These are phyloP conservation scores for Amphipoea oculea DNA, from an alignment of 2,888 invertebrate species.

Conservation along the genomic window DNA sequence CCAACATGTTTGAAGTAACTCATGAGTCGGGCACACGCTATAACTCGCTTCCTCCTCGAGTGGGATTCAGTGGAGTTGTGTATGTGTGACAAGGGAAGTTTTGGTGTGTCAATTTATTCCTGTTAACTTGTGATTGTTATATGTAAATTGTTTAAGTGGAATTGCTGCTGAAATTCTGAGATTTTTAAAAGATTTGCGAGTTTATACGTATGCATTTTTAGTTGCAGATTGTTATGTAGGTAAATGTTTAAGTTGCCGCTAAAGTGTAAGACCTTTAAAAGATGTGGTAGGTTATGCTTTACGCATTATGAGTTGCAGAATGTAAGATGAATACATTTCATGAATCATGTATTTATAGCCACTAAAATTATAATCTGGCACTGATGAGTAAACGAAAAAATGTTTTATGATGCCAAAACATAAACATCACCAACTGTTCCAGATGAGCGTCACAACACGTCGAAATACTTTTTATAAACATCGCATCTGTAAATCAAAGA, in stretches of 20 bases:
- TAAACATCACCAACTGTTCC: slow-evolving; percentile 41
- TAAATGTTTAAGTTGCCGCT: background rate
- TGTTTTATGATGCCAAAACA: slow-evolving; percentile 33
- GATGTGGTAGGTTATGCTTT: background rate
- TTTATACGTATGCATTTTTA: background rate
- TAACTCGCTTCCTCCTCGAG: slow-evolving; percentile 85
- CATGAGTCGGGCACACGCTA: slow-evolving; percentile 80
- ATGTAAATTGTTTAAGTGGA: background rate
- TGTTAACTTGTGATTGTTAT: background rate
- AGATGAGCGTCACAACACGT: slow-evolving; percentile 19
- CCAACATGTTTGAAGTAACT: slow-evolving; percentile 85
- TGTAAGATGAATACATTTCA: background rate
- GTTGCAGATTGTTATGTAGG: background rate
- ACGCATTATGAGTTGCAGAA: background rate
- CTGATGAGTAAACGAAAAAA: slow-evolving; percentile 37
- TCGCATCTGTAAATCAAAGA: slow-evolving; percentile 21
- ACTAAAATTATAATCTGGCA: slow-evolving; percentile 37
- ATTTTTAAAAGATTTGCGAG: background rate
- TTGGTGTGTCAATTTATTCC: slow-evolving; percentile 38
- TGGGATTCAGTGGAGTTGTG: slow-evolving; percentile 70
- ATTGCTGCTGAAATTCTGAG: background rate
- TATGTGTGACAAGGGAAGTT: slow-evolving; percentile 42
- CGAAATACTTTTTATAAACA: slow-evolving; percentile 37
- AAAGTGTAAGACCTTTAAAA: background rate
- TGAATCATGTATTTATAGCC: slow-evolving; percentile 6